These are phyloP conservation scores for Rhagonycha lutea DNA, from an alignment of 2,888 invertebrate species.

Conservation along the genomic window DNA sequence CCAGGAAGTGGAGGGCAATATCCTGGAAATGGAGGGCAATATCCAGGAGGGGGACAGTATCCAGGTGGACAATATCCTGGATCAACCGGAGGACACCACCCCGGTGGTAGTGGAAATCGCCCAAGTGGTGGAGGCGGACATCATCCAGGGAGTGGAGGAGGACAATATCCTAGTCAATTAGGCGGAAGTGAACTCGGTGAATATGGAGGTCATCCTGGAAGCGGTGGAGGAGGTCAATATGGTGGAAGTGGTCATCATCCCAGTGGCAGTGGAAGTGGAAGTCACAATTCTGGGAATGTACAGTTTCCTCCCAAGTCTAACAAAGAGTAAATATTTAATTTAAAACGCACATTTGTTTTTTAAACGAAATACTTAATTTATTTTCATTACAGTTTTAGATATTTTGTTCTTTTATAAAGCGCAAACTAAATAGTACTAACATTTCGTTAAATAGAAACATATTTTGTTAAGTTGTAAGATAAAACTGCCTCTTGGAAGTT, in stretches of 20 bases:
- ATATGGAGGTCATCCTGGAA: conserved; percentile 32
- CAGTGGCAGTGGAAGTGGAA: neutral
- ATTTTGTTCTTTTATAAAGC: neutral
- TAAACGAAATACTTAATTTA: neutral
- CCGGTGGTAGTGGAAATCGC: conserved; percentile 3
- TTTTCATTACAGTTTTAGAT: neutral
- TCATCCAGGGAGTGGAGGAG: neutral
- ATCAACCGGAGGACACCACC: neutral
- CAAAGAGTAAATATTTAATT: neutral
- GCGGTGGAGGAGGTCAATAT: conserved; percentile 26
- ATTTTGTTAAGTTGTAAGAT: neutral
- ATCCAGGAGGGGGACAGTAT: conserved; percentile 2
- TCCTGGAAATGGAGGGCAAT: conserved; percentile 1
- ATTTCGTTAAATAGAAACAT: neutral
- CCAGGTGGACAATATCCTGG: conserved; percentile 8
- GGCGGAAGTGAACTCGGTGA: conserved; percentile 23
- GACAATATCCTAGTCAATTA: conserved; percentile 23
- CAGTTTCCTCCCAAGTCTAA: neutral
- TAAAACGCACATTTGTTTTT: neutral
- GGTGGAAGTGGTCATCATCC: conserved; percentile 15
- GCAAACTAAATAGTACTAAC: neutral
- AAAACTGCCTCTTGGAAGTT: neutral
- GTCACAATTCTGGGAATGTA: conserved; percentile 6
- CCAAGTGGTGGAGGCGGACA: neutral
- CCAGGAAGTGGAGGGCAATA: neutral